Evolutionary conservation across 1,140 invertebrate genomes (phyloP).

Genomic region (Aphelenchoides besseyi): DNA sequence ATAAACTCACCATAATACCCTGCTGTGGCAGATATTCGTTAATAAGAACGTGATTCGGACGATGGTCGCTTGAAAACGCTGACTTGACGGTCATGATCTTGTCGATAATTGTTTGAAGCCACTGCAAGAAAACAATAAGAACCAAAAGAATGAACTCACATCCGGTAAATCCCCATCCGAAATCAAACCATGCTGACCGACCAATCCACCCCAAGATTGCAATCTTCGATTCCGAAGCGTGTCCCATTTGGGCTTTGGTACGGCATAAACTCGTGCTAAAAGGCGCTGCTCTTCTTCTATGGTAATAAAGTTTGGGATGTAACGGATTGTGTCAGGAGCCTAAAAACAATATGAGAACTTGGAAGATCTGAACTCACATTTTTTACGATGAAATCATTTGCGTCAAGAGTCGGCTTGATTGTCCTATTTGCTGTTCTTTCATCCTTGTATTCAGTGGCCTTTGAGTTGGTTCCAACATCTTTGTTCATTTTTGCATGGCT

Average conservation of each 20-base stretch:
- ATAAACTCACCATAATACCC: conserved; percentile 78
- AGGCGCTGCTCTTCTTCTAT: conserved; percentile 76
- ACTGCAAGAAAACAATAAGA: conserved; percentile 68
- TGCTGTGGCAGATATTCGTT: conserved; percentile 91
- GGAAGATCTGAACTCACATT: conserved; percentile 24
- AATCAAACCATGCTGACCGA: conserved; percentile 47
- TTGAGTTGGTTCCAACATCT: not conserved
- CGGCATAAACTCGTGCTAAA: conserved; percentile 70
- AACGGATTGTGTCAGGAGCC: conserved; percentile 74
- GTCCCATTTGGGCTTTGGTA: conserved; percentile 92
- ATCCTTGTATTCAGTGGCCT: not conserved
- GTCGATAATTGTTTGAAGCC: conserved; percentile 75
- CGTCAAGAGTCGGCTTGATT: conserved; percentile 12
- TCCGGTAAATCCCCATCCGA: conserved; percentile 45
- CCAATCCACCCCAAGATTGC: conserved; percentile 81
- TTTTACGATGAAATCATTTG: conserved; percentile 25
- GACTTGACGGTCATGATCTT: conserved; percentile 71
- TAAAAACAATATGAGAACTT: conserved; percentile 59
- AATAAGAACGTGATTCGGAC: conserved; percentile 87
- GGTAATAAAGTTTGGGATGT: conserved; percentile 86
- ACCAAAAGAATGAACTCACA: conserved; percentile 33
- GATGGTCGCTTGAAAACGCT: conserved; percentile 72
- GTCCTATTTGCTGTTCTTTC: too few species aligned
- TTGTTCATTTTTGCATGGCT: not conserved
- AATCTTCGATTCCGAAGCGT: conserved; percentile 81